Evolutionary conservation across 1,140 invertebrate species (phyloP).

Genomic region (Saxidomus purpurata): DNA sequence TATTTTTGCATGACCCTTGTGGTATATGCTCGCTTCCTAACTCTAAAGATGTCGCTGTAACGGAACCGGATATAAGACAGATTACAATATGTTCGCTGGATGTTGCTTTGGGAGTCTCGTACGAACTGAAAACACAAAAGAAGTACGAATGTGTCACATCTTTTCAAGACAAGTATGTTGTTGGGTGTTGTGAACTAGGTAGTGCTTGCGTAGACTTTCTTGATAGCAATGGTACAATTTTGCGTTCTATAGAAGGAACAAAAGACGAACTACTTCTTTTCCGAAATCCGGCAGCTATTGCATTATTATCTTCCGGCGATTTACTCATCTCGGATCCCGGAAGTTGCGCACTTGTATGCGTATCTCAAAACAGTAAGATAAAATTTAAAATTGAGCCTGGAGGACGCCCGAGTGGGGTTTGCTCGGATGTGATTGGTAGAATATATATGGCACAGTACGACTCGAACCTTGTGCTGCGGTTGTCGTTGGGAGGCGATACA

Average conservation of each 20-base stretch:
- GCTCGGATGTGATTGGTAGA: constrained; percentile 21
- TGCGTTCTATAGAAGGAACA: constrained; percentile 43
- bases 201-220: constrained; percentile 49
- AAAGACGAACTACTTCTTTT: constrained; percentile 25
- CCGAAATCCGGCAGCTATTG: constrained; percentile 50
- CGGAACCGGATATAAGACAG: constrained; percentile 57
- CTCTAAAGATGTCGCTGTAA: constrained; percentile 53
- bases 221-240: constrained; percentile 47
- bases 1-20: constrained; percentile 56
- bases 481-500: neutral
- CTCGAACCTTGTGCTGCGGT: constrained; percentile 35
- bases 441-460: constrained; percentile 61
- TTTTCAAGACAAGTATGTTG: constrained; percentile 54
- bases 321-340: constrained; percentile 55
- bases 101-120: constrained; percentile 4
- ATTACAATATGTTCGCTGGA: constrained; percentile 54
- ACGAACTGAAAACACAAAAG: constrained; percentile 40
- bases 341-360: constrained; percentile 23
- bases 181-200: constrained; percentile 51
- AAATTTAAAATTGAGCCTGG: constrained; percentile 25
- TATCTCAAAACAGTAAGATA: neutral
- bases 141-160: constrained; percentile 58
- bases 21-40: constrained; percentile 38
- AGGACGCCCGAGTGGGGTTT: constrained; percentile 54
- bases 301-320: constrained; percentile 43